phyloP scores from a whole-genome alignment of 2,888 invertebrate genomes.

The Sylvicola cinctus region DNA sequence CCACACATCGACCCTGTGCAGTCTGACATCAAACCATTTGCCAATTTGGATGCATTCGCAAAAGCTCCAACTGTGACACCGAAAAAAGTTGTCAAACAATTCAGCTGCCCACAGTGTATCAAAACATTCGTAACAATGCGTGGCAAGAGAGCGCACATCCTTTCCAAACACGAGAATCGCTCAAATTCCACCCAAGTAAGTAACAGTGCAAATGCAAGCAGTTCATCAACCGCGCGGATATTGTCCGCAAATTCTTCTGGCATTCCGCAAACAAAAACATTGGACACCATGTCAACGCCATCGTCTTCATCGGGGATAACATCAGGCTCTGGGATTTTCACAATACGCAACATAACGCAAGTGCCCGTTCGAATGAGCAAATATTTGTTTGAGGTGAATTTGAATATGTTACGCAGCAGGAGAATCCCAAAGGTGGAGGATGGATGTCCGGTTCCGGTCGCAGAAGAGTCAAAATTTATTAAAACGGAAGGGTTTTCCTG shows the following conservation, averaged over 20 bases:
- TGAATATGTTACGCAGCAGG: background rate
- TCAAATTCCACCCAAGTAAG: too few relatives aligned
- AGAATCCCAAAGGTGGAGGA: background rate
- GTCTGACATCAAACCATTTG: background rate
- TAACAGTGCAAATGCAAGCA: too few relatives aligned
- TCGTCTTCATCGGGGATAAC: too few relatives aligned
- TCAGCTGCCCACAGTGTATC: slow-evolving; percentile 21
- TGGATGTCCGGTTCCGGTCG: slow-evolving; percentile 7
- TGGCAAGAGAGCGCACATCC: slow-evolving; percentile 23
- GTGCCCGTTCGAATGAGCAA: too few relatives aligned
- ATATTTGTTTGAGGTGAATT: background rate
- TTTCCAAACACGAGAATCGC: slow-evolving; percentile 19
- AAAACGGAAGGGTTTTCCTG: slow-evolving; percentile 24
- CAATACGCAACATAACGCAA: too few relatives aligned
- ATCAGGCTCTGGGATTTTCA: too few relatives aligned
- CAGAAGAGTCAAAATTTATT: slow-evolving; percentile 8
- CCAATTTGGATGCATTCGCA: background rate
- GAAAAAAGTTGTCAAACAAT: slow-evolving; percentile 13
- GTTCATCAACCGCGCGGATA: too few relatives aligned
- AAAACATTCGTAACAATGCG: slow-evolving; percentile 19
- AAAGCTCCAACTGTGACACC: background rate
- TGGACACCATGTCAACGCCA: too few relatives aligned
- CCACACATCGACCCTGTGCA: background rate
- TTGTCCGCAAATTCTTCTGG: too few relatives aligned
- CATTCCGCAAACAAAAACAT: too few relatives aligned